A percentile compares a stretch with the other conserved stretches of the same genome.
phyloP scores from a whole-genome alignment of 1,140 invertebrate species.

The Fragariocoptes setiger region DNA sequence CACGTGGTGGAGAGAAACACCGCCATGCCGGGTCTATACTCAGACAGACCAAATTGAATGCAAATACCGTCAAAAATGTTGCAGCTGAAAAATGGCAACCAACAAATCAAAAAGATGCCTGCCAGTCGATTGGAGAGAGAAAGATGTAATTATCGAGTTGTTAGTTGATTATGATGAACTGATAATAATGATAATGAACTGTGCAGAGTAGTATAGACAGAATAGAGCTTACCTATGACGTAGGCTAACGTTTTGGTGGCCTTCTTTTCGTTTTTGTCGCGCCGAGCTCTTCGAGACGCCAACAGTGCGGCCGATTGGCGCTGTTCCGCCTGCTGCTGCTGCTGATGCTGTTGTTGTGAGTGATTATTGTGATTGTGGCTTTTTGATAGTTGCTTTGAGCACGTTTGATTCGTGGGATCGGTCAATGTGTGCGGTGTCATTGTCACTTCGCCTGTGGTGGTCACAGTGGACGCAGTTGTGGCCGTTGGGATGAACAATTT shows the following conservation, averaged over 20 bases:
- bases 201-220: not conserved
- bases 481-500: too few relatives aligned
- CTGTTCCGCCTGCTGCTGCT: not conserved
- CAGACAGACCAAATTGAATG: constrained; percentile 32
- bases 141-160: not conserved
- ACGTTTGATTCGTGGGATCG: too few relatives aligned
- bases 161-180: not conserved
- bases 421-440: too few relatives aligned
- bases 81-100: constrained; percentile 95
- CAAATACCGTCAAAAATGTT: constrained; percentile 87
- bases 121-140: constrained; percentile 12
- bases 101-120: constrained; percentile 86
- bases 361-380: not conserved
- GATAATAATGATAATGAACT: not conserved
- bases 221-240: constrained; percentile 49
- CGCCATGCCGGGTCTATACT: constrained; percentile 51
- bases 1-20: constrained; percentile 82
- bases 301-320: not conserved
- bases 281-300: not conserved
- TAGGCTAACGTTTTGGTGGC: constrained; percentile 98
- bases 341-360: not conserved
- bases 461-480: too few relatives aligned
- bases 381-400: too few relatives aligned
- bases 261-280: constrained; percentile 80
- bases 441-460: not conserved